These are phyloP conservation scores for Rhipidura dahli DNA, from an alignment of 2,113 vertebrate species.

Conservation along the genomic window DNA sequence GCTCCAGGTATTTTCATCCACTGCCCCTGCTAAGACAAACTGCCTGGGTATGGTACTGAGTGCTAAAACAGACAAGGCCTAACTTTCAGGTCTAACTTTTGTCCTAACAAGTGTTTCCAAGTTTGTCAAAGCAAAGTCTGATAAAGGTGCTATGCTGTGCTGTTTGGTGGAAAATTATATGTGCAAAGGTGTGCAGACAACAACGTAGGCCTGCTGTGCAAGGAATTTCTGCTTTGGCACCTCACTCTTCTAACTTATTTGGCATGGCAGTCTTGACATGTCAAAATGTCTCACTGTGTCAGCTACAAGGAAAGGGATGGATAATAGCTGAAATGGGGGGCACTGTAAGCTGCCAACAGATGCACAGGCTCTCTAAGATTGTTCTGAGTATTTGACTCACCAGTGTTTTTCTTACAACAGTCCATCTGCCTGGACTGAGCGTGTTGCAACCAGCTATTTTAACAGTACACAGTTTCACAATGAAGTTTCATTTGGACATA, in stretches of 20 bases:
- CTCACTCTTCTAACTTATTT: neutral
- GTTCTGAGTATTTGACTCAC: neutral
- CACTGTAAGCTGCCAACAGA: neutral
- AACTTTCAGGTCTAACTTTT: neutral
- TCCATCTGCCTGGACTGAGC: neutral
- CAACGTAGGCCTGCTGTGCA: neutral
- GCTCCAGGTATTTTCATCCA: neutral
- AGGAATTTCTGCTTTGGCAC: neutral
- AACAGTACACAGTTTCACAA: slow-evolving; percentile 63
- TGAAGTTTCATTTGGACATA: slow-evolving; percentile 65
- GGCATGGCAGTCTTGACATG: neutral
- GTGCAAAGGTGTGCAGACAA: neutral
- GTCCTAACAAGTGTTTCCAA: neutral
- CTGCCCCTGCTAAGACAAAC: neutral
- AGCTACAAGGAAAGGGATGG: neutral
- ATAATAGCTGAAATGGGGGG: neutral
- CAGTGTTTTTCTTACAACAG: neutral
- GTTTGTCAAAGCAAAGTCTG: neutral
- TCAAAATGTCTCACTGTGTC: neutral
- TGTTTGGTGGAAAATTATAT: neutral
- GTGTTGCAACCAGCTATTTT: slow-evolving; percentile 52
- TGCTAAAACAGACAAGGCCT: neutral
- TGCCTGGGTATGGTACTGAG: neutral
- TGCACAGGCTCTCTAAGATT: neutral
- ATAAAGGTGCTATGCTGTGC: neutral